A percentile compares a stretch with the other conserved stretches of the same genome.
Conservation (phyloP, 2,797 vertebrate species). For the Hapalemur alaotrensis region DNA sequence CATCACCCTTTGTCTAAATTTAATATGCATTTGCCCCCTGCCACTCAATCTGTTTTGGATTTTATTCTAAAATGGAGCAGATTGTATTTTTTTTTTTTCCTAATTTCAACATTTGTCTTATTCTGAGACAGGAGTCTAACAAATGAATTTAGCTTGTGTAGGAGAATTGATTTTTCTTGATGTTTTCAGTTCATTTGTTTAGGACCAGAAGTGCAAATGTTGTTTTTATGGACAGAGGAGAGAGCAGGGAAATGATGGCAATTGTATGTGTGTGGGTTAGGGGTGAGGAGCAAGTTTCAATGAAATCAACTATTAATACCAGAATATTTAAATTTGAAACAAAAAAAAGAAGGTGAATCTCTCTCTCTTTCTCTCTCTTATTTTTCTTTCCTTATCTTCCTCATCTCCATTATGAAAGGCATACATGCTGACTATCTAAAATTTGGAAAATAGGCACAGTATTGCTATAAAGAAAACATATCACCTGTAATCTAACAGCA, state of each 20-base stretch:
- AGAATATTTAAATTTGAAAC: constrained; percentile 9
- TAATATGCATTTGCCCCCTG: neutral
- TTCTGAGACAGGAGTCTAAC: constrained; percentile 23
- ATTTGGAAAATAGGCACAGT: neutral
- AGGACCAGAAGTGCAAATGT: constrained; percentile 54
- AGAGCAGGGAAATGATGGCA: neutral
- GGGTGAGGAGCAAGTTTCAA: neutral
- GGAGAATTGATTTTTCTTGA: constrained; percentile 23
- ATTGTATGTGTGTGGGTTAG: neutral
- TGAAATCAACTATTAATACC: constrained; percentile 9
- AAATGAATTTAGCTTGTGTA: constrained; percentile 48
- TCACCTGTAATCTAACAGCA: neutral
- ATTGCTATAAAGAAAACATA: neutral
- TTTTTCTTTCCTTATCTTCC: neutral
- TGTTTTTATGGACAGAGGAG: neutral
- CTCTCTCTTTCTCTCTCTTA: neutral
- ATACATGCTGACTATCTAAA: neutral
- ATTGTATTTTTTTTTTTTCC: neutral
- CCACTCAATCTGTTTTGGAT: constrained; percentile 59
- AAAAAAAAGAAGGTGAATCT: neutral
- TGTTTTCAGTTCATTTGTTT: constrained; percentile 38
- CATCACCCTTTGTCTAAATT: neutral
- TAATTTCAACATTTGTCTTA: constrained; percentile 50
- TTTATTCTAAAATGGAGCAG: constrained; percentile 59
- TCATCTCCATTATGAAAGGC: neutral